phyloP scores from a whole-genome alignment of 2,888 invertebrate genomes.

The Zaprionus obscuricornis region DNA sequence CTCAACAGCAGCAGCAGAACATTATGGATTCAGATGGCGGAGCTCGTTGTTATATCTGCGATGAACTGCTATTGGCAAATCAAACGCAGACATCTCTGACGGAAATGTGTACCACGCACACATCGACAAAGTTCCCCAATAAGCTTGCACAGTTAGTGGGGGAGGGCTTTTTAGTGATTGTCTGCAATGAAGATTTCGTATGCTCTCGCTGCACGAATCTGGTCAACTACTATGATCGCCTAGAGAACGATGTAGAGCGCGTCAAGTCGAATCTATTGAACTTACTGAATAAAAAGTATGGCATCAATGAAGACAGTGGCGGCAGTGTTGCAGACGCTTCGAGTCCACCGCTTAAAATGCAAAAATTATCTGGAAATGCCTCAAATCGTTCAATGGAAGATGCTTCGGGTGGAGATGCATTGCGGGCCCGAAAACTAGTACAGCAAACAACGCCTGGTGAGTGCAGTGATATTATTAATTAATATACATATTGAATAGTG shows the following conservation, averaged over 20 bases:
- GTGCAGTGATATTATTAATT: too few species aligned
- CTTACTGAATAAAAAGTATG: conserved; percentile 83
- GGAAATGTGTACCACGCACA: conserved; percentile 82
- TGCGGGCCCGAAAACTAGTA: conserved; percentile 68
- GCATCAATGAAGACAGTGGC: conserved; percentile 80
- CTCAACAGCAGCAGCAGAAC: conserved; percentile 50
- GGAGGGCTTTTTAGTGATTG: conserved; percentile 84
- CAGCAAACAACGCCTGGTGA: conserved; percentile 77
- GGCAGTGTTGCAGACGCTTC: conserved; percentile 41
- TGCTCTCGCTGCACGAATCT: conserved; percentile 84
- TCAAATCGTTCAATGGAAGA: conserved; percentile 67
- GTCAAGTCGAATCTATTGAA: conserved; percentile 82
- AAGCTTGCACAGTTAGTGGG: conserved; percentile 84
- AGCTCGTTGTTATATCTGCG: conserved; percentile 83
- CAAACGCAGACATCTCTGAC: conserved; percentile 80
- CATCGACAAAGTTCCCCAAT: conserved; percentile 84
- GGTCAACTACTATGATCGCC: conserved; percentile 84
- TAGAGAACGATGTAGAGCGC: conserved; percentile 84
- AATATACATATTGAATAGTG: too few species aligned
- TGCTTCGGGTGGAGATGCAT: conserved; percentile 46
- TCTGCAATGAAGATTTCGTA: conserved; percentile 83
- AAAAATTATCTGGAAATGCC: conserved; percentile 80
- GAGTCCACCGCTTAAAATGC: conserved; percentile 82
- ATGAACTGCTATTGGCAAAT: conserved; percentile 79
- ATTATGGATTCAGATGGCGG: conserved; percentile 51